Evolutionary conservation across 2,797 vertebrate genomes (phyloP), one percentile per base, ranked within the genome.

Genomic region (Lophura swinhoii): DNA sequence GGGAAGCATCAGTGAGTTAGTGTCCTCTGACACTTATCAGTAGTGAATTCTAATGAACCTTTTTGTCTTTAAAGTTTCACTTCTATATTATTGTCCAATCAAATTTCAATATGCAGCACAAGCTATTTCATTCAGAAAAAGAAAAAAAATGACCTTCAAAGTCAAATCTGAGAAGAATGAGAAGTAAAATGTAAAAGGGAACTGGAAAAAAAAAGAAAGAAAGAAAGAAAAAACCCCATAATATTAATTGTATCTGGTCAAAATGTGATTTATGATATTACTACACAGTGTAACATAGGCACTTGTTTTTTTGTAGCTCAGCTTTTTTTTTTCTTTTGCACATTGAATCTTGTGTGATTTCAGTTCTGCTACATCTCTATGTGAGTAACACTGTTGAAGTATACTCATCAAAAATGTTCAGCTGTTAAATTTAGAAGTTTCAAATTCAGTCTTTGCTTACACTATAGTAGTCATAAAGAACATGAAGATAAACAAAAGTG

Each of bases 161-260:
- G 74, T 94, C 23, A 96, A 91, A 92, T 66, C 58, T 87, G 82
- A 95, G 85, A 93, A 89, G 63, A 95, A 95, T 81, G 12, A 28
- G 51, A 74, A 76, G 41, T 41, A 91, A 95, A 92, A 95, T 84
- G 49, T 4, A 79, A 81, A 94, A 66, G 21, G 85, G 44, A 59
- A 62, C 43, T 83, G 51, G 41, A n/a, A 5, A 33, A 56, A 31
- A 20, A 55, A 15, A 14, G 14, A 51, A 51, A 28, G 8, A 51
- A 76, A 18, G 43, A 43, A 86, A 79, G 28, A 16, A 37, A 10
- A 49, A 51, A 76, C 71, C 75, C 20, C 31, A 73, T 71, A 60
- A 94, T 96, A 96, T 96, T 96, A 97, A 96, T 95, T 94, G 16
- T 73, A 49, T 51, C 56, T 87, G 28, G 55, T 71, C 58, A 62